Evolutionary conservation across 2,113 vertebrate genomes (phyloP), one percentile per base, ranked within the genome.

Genomic region (Ammodytes marinus): DNA sequence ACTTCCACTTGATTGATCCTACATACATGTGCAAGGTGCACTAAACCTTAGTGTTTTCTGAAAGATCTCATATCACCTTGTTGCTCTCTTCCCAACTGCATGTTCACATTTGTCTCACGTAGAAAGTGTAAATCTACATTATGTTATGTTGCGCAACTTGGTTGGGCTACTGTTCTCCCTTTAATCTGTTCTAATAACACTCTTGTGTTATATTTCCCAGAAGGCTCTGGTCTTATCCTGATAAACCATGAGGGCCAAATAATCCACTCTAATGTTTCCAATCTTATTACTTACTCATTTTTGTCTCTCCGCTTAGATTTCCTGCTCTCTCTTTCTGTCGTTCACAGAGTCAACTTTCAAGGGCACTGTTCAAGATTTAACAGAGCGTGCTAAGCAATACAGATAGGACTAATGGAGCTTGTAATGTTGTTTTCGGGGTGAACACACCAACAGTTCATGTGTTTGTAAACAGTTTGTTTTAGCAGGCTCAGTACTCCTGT

Each of bases 181-280:
- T 79, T 90, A 74, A 85, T 88, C 77, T 74, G 27, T 55, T 84
- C 70, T 78, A 84, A 88, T 84, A 65, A 71, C 65, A 14, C 46
- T 80, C 67, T 59, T 74, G 81, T 80, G 82, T 68, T 84, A 89
- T 87, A 89, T 87, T 86, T 84, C 79, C 74, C 80, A 80, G 59
- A 89, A 77, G 79, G 75, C 80, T 83, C 50, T 53, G 60, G 57
- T 71, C 53, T 86, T 72, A 92, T 89, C 82, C 81, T 74, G 85
- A 91, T 88, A 79, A 83, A 81, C 79, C 52, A 77, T 8, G 72
- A 70, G 73, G 72, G 79, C 63, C 55, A 77, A 83, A 84, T 89
- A 85, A 92, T 92, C 91, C 69, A 76, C 82, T 86, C 75, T 82
- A 77, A 83, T 92, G 61, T 86, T 87, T 69, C 61, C 69, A 71